phyloP scores from a whole-genome alignment of 2,113 vertebrate genomes.

The Talpa occidentalis region DNA sequence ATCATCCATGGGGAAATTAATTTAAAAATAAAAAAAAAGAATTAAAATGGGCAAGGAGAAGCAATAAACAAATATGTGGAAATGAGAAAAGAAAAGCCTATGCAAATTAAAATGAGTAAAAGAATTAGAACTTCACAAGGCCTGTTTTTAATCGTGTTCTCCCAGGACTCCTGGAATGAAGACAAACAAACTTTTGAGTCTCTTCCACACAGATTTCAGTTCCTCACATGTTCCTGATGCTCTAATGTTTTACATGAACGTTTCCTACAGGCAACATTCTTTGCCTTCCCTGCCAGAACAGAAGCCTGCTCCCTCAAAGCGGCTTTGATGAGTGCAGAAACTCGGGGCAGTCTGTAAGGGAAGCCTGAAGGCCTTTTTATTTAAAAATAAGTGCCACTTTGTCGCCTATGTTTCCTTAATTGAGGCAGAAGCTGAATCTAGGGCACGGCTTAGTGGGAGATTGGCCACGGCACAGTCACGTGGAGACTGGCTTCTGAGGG shows the following conservation, averaged over 20 bases:
- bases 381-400: conserved; percentile 82
- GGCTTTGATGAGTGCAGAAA: conserved; percentile 82
- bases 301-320: conserved; percentile 82
- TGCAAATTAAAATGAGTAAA: conserved; percentile 15
- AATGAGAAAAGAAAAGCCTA: conserved; percentile 47
- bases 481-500: not conserved
- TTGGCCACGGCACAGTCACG: not conserved
- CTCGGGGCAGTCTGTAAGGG: conserved; percentile 79
- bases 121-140: not conserved
- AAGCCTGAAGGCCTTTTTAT: conserved; percentile 83
- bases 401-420: conserved; percentile 81
- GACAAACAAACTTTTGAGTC: conserved; percentile 58
- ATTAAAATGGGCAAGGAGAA: conserved; percentile 13
- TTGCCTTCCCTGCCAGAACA: conserved; percentile 72
- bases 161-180: not conserved
- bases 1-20: not conserved
- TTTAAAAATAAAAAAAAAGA: conserved; percentile 27
- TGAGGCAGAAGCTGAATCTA: conserved; percentile 82
- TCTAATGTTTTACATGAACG: conserved; percentile 68
- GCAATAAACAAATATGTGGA: conserved; percentile 42
- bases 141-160: conserved; percentile 61
- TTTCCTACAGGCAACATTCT: conserved; percentile 64
- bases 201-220: conserved; percentile 55
- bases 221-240: conserved; percentile 51
- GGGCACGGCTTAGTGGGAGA: conserved; percentile 74